Base-by-base conservation (phyloP, 2,888 invertebrate genomes). In the Campoletis raptor region DNA sequence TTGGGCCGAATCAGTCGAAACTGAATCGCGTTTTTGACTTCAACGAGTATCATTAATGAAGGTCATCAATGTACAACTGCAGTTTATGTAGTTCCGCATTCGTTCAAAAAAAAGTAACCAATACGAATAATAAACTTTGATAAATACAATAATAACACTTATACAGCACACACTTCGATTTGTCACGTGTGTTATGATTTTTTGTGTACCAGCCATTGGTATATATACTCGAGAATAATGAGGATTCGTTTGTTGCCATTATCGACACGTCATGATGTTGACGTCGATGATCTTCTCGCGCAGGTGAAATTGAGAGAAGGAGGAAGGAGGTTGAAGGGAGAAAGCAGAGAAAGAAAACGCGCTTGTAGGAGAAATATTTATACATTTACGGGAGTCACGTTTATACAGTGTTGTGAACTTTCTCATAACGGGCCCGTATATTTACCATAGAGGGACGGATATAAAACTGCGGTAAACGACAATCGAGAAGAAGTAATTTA, bases 331-430 rank as follows among this genome's bases (percentile, higher is more conserved):
- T 42, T 21, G 42, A 42, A 18, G 57, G 24, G 42, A 61, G 61
- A 42, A 37, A 54, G 57, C 21, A 57, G n/a, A 61, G 37, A 37
- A 48, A 72, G 72, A 30, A 30, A 30, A 30, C 21, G 72, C 18
- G 36, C 48, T 72, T 72, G 72, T 61, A 48, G 73, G 18, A 74
- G 67, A 69, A 81, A 78, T 82, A 82, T 82, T n/a, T n/a, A n/a
- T 73, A 36, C 69, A 69, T 82, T 57, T 67, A 15, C 52, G 45
- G 45, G 74, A 54, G 78, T 82, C 66, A 79, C 52, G 69, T 66
- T 9, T 54, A 61, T 24, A 42, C 18, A 30, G 52, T n/a, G 45
- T 69, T 40, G 74, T 64, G 45, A 79, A 76, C 54, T 85, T 83
- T 85, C 70, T 80, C 79, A 76, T 61, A 80, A 66, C 52, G 48